A percentile compares a stretch with the other conserved stretches of the same genome.
phyloP scores from a whole-genome alignment of 1,140 invertebrate species.

The Psilanteris sp. region DNA sequence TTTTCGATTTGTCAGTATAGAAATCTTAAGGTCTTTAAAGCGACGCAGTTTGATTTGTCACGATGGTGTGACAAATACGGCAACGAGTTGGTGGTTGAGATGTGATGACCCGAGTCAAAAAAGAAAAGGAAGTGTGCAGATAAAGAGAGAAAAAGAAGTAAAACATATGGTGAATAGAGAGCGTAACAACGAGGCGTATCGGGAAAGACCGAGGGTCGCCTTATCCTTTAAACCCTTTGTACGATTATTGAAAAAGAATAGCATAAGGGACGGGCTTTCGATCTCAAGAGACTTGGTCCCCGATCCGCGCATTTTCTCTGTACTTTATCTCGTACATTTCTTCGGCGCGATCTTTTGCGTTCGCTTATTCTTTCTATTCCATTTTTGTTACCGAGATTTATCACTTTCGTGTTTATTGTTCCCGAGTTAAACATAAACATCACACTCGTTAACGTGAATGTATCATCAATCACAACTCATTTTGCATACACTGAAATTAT shows the following conservation, averaged over 20 bases:
- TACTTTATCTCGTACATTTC: constrained; percentile 54
- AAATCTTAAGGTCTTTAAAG: constrained; percentile 34
- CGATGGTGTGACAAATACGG: constrained; percentile 8
- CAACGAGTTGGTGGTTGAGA: constrained; percentile 11
- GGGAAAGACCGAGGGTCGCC: constrained; percentile 49
- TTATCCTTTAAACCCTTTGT: constrained; percentile 63
- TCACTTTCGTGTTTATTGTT: constrained; percentile 47
- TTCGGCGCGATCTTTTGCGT: constrained; percentile 23
- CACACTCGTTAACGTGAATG: constrained; percentile 29
- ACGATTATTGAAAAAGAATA: constrained; percentile 65
- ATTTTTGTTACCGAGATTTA: constrained; percentile 46
- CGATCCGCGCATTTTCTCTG: constrained; percentile 14
- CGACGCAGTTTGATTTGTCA: constrained; percentile 36
- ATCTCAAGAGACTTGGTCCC: constrained; percentile 47
- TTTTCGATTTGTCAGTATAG: constrained; percentile 15
- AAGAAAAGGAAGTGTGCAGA: constrained; percentile 16
- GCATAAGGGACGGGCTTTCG: constrained; percentile 55
- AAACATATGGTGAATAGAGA: constrained; percentile 58
- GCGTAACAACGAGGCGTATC: constrained; percentile 51
- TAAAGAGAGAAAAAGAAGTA: constrained; percentile 10
- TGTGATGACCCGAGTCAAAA: constrained; percentile 26
- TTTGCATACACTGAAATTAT: no score
- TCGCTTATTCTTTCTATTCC: constrained; percentile 26
- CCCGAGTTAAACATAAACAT: constrained; percentile 45
- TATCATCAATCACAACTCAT: constrained; percentile 16